Base-by-base conservation (phyloP, 2,888 invertebrate genomes). In the Iphiclides podalirius region DNA sequence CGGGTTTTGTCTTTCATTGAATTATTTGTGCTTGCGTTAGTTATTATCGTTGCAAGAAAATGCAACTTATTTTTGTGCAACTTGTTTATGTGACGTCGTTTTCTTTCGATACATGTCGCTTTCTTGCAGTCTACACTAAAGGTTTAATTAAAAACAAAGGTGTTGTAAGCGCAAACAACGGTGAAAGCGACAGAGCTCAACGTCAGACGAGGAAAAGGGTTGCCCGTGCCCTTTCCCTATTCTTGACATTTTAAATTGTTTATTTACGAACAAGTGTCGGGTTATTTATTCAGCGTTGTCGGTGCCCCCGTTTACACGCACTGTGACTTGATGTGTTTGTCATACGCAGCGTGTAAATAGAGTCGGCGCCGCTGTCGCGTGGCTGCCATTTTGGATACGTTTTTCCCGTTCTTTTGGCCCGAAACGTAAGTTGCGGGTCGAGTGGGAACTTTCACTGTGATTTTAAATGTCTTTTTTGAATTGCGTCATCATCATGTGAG, bases 231-330 rank as follows among this genome's bases (percentile, higher is more conserved):
- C 83, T 85, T 82, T 77, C 71, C 75, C 78, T 75, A 75, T 82
- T 79, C 86, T 84, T 87, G 86, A 87, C 87, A 83, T 86, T 87
- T 85, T 85, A 87, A 87, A 87, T 86, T 88, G 85, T 88, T 86
- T 87, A 84, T 86, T 86, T 85, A 75, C 74, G 72, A 79, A 83
- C 87, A 84, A 84, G 83, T 83, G 85, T 85, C 84, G 75, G 81
- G 80, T 81, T 82, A 83, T 85, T 86, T 85, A 85, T 84, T 86
- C 79, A 83, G 68, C 60, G 71, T 72, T 56, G 62, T 58, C 55
- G 59, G 61, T 57, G 53, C 58, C 42, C 50, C 47, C 54, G 54
- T 57, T 53, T 51, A 57, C 56, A 52, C 50, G 50, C 50, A 35
- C 35, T 39, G 49, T 42, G 53, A 50, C 55, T 59, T 51, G 55